A percentile compares a stretch with the other conserved stretches of the same genome.
Evolutionary conservation across 2,888 invertebrate genomes (phyloP).

Genomic region (Villa cingulata): DNA sequence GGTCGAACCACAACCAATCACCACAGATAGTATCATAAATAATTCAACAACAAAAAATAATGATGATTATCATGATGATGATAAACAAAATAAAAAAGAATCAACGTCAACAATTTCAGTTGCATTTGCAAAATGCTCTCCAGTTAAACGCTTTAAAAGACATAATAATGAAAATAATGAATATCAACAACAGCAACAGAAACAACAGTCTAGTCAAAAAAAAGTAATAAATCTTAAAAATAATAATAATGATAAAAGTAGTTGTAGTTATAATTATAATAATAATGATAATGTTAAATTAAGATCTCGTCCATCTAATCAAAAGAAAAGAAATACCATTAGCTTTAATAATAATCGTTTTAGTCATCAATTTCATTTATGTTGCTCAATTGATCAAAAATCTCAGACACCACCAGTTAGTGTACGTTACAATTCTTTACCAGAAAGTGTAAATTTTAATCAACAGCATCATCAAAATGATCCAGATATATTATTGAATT

Average conservation of each 20-base stretch:
- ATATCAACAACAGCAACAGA: slow-evolving; percentile 12
- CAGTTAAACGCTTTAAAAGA: slow-evolving; percentile 15
- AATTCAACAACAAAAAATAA: background rate
- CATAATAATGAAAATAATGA: slow-evolving; percentile 8
- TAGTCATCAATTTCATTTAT: slow-evolving; percentile 34
- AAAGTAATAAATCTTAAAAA: too few species aligned
- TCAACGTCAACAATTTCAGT: slow-evolving; percentile 16
- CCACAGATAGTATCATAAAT: background rate
- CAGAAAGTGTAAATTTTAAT: slow-evolving; percentile 19
- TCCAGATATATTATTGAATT: background rate
- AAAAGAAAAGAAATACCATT: background rate
- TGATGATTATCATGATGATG: background rate
- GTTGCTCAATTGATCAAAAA: slow-evolving; percentile 32
- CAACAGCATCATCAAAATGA: slow-evolving; percentile 9
- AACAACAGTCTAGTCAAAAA: slow-evolving; percentile 1
- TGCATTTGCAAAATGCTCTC: slow-evolving; percentile 29
- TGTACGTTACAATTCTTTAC: slow-evolving; percentile 32
- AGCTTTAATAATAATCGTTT: slow-evolving; percentile 26
- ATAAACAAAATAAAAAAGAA: background rate
- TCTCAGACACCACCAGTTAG: slow-evolving; percentile 31
- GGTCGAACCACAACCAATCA: slow-evolving; percentile 31
- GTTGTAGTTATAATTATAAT: too few species aligned
- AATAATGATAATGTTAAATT: background rate
- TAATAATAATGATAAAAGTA: too few species aligned
- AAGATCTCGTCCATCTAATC: background rate